phyloP scores from a whole-genome alignment of 2,113 vertebrate species.

The Eretmochelys imbricata region DNA sequence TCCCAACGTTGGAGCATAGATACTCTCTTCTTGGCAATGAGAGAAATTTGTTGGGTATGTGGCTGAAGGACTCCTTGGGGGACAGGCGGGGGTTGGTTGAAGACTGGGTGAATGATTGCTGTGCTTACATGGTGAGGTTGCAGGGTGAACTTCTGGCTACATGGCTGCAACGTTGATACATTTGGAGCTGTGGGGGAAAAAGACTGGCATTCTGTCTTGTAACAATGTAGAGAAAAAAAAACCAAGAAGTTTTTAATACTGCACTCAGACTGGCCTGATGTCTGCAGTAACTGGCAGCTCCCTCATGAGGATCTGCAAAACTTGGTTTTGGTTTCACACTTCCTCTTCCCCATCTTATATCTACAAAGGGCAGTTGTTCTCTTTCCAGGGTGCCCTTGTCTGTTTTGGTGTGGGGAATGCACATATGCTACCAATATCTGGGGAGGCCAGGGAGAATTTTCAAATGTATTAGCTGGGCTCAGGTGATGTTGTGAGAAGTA shows the following conservation, averaged over 20 bases:
- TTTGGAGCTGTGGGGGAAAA: neutral
- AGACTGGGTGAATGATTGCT: neutral
- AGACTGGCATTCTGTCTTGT: neutral
- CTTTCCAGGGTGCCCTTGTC: neutral
- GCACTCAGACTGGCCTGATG: fast-evolving
- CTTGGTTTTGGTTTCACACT: neutral
- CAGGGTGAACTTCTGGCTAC: fast-evolving
- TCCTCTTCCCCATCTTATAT: neutral
- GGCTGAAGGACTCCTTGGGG: neutral
- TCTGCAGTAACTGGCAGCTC: neutral
- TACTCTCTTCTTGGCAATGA: neutral
- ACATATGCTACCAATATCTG: neutral
- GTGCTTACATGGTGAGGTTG: neutral
- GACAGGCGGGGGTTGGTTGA: too few species aligned
- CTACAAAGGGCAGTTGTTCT: neutral
- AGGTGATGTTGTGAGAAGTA: neutral
- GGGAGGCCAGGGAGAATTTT: neutral
- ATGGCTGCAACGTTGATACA: neutral
- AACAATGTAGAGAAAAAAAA: too few species aligned
- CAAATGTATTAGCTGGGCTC: neutral
- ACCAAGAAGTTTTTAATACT: neutral
- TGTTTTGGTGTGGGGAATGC: neutral
- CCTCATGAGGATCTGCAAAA: neutral
- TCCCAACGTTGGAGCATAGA: neutral
- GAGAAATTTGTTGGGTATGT: neutral